phyloP scores from a whole-genome alignment of 2,797 vertebrate genomes.

The Microchirus variegatus region DNA sequence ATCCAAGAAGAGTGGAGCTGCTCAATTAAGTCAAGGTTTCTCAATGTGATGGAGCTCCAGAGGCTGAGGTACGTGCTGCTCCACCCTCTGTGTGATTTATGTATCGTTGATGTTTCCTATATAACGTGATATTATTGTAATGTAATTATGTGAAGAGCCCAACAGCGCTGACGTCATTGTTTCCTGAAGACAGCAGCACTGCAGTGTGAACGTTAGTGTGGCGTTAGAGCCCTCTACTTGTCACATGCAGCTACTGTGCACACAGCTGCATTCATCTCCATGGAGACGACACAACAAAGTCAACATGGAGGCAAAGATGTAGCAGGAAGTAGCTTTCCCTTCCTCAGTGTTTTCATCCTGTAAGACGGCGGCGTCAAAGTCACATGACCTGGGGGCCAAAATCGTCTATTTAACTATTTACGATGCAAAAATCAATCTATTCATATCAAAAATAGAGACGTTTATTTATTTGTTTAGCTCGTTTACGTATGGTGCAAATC shows the following conservation, averaged over 20 bases:
- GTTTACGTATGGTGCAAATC: no score
- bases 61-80: constrained; percentile 8
- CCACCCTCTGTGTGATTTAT: no score
- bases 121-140: background rate
- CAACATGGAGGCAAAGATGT: constrained; percentile 30
- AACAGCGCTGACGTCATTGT: constrained; percentile 3
- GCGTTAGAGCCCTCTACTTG: constrained; percentile 66
- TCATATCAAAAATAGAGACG: no score
- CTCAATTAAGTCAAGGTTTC: constrained; percentile 33
- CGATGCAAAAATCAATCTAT: no score
- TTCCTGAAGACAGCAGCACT: background rate
- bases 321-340: background rate
- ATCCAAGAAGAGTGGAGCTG: constrained; percentile 68
- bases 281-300: constrained; percentile 67
- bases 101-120: background rate
- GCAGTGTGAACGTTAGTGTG: constrained; percentile 9
- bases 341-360: no score
- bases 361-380: no score
- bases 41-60: constrained; percentile 6
- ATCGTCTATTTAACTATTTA: no score
- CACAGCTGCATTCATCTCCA: constrained; percentile 43
- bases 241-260: constrained; percentile 22
- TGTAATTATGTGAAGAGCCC: background rate
- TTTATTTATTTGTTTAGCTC: no score
- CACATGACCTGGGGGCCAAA: no score